Percentiles rank a stretch among this genome's conserved stretches.
phyloP scores from a whole-genome alignment of 2,113 vertebrate genomes.

The Helogale parvula region DNA sequence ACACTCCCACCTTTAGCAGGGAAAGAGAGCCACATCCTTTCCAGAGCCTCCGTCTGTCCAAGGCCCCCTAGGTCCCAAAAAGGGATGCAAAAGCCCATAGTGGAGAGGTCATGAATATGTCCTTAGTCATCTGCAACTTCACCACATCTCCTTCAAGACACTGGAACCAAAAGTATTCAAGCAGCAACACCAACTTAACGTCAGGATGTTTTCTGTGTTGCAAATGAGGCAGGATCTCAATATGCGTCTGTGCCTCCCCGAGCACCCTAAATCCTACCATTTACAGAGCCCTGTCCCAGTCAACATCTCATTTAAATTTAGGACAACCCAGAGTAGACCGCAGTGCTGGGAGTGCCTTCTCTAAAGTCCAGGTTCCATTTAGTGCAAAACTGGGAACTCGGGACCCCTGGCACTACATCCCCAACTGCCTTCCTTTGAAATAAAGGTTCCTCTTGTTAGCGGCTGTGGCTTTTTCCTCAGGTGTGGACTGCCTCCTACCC shows the following conservation, averaged over 20 bases:
- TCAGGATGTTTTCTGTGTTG: background rate
- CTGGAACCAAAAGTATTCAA: background rate
- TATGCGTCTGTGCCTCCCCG: background rate
- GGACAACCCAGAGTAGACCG: background rate
- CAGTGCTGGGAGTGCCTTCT: background rate
- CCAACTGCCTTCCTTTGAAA: background rate
- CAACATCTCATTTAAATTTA: background rate
- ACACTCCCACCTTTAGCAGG: background rate
- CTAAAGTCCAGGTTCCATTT: background rate
- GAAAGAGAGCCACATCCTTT: background rate
- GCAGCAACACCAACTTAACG: background rate
- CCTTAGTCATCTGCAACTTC: background rate
- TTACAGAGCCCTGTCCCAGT: background rate
- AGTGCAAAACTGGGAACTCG: background rate
- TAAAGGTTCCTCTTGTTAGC: background rate
- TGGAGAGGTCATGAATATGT: background rate
- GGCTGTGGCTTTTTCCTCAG: background rate
- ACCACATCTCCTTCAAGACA: background rate
- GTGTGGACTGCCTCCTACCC: background rate
- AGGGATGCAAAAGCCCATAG: background rate
- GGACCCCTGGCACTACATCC: background rate
- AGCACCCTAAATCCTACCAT: background rate
- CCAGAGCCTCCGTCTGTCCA: background rate
- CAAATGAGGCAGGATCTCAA: background rate
- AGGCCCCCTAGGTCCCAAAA: background rate